These are phyloP conservation scores for Leucophenga montana DNA, from an alignment of 2,888 invertebrate species.

Conservation along the genomic window DNA sequence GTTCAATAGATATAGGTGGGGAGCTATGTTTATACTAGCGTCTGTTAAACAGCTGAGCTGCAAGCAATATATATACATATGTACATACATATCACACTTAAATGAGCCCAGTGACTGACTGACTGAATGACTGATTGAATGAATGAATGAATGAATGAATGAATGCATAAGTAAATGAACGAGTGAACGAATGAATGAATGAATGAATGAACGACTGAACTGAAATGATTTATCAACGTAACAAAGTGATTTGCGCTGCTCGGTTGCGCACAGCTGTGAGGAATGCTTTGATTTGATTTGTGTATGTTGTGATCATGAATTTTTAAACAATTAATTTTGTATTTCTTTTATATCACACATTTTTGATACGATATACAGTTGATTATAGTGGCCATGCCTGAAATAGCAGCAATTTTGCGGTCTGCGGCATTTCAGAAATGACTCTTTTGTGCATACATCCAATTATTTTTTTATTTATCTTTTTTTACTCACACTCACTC, in stretches of 20 bases:
- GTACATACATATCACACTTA: too few relatives aligned
- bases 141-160: slow-evolving; percentile 8
- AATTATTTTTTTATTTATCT: not conserved
- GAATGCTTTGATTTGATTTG: not conserved
- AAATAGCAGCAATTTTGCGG: slow-evolving; percentile 3
- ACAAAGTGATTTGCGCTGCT: slow-evolving; percentile 5
- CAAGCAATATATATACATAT: too few relatives aligned
- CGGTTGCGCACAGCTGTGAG: not conserved
- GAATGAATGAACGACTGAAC: not conserved
- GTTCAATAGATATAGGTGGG: not conserved
- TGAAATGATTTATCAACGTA: slow-evolving; percentile 11
- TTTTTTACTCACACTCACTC: not conserved
- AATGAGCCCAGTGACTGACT: not conserved
- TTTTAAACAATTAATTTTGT: slow-evolving; percentile 12
- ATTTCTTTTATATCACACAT: not conserved
- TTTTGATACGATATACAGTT: not conserved
- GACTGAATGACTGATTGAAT: not conserved
- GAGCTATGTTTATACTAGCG: not conserved
- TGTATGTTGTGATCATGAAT: not conserved
- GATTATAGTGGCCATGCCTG: too few relatives aligned
- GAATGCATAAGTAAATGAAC: too few relatives aligned
- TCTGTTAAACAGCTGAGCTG: not conserved
- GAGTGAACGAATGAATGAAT: not conserved
- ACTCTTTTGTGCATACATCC: not conserved
- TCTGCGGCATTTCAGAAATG: not conserved